These are phyloP conservation scores for Caradrina clavipalpis DNA, from an alignment of 2,888 invertebrate genomes.

Conservation along the genomic window DNA sequence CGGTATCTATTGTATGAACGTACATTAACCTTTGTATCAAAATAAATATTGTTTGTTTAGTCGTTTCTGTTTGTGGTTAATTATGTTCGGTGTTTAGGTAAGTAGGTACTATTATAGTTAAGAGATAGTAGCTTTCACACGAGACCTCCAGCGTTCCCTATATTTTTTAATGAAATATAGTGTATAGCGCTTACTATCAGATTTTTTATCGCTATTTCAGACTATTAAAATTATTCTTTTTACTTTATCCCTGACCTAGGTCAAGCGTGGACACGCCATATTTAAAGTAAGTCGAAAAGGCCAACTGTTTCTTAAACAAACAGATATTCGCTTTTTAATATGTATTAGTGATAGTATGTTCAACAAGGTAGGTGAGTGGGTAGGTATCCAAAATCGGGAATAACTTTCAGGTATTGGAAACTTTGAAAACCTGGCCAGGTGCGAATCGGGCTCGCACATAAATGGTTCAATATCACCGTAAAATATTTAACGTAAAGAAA, in stretches of 20 bases:
- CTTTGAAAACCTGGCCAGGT: not conserved
- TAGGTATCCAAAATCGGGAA: not conserved
- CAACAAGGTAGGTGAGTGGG: not conserved
- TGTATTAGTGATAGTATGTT: not conserved
- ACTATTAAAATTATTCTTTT: no score
- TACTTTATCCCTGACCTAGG: not conserved
- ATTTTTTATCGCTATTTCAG: no score
- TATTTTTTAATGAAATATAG: no score
- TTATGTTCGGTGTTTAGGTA: not conserved
- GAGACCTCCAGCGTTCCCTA: no score
- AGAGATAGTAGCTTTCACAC: no score
- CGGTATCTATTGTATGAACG: slow-evolving; percentile 3
- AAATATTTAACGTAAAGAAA: no score
- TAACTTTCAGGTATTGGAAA: slow-evolving; percentile 17
- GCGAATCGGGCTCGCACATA: no score
- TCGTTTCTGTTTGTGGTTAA: not conserved
- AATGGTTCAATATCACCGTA: no score
- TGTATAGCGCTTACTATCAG: no score
- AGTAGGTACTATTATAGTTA: no score
- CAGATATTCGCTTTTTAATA: slow-evolving; percentile 1
- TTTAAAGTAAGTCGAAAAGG: slow-evolving; percentile 1
- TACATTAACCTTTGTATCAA: slow-evolving; percentile 1
- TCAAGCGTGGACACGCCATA: not conserved
- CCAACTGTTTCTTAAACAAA: slow-evolving; percentile 2
- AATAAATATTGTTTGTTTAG: not conserved